A percentile compares a stretch with the other conserved stretches of the same genome.
Conservation (phyloP, 2,888 invertebrate species). For the Oligia fasciuncula region DNA sequence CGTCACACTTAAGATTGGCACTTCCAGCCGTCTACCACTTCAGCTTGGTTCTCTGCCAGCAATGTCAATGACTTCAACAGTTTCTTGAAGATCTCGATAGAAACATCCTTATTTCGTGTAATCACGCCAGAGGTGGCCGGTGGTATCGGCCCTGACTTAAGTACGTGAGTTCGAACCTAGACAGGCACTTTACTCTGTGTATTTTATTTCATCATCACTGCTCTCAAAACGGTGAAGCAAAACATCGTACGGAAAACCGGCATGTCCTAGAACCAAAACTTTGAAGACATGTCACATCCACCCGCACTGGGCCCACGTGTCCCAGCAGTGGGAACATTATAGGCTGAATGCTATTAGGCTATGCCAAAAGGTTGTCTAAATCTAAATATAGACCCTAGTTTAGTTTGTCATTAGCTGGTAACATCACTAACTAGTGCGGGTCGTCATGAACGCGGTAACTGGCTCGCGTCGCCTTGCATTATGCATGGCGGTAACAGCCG, state of each 20-base stretch:
- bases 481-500: slow-evolving; percentile 71
- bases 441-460: slow-evolving; percentile 53
- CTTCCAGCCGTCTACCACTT: not conserved
- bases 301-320: not conserved
- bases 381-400: slow-evolving; percentile 16
- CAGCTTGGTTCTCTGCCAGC: not conserved
- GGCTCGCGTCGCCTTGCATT: slow-evolving; percentile 67
- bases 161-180: not conserved
- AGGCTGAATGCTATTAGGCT: not conserved
- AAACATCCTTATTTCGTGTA: not conserved
- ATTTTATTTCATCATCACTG: not conserved
- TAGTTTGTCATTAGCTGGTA: slow-evolving; percentile 41
- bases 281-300: not conserved
- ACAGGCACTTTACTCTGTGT: not conserved
- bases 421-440: slow-evolving; percentile 50
- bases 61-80: not conserved
- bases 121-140: not conserved
- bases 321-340: not conserved
- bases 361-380: not conserved
- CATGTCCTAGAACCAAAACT: not conserved
- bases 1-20: not conserved
- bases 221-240: not conserved
- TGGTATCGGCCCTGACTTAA: not conserved
- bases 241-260: not conserved
- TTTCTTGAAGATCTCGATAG: not conserved